phyloP scores from a whole-genome alignment of 2,797 vertebrate genomes.

The Pristis pectinata region DNA sequence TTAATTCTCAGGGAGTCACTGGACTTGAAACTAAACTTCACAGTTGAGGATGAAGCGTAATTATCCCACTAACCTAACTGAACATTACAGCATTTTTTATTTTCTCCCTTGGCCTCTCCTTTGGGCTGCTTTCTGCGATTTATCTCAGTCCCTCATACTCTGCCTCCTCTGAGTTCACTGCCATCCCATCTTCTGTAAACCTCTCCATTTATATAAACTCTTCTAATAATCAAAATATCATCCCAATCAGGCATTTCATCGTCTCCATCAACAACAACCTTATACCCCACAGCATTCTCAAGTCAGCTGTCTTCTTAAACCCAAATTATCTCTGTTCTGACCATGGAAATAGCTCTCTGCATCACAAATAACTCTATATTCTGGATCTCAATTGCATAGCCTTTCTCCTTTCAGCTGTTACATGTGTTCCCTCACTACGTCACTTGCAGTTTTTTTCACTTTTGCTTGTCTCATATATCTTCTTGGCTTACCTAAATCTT shows the following conservation, averaged over 20 bases:
- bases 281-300: background rate
- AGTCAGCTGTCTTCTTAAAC: background rate
- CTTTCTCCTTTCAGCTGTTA: background rate
- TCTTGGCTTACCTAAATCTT: background rate
- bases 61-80: no score
- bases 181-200: background rate
- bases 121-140: background rate
- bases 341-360: background rate
- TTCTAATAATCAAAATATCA: background rate
- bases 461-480: background rate
- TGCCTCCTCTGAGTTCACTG: background rate
- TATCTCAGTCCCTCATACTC: background rate
- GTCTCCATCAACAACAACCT: background rate
- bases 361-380: background rate
- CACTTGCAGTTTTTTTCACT: background rate
- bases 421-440: background rate
- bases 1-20: no score
- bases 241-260: background rate
- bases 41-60: no score
- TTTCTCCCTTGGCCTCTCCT: background rate
- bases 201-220: background rate
- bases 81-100: background rate
- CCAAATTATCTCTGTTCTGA: background rate
- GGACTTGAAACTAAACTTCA: no score
- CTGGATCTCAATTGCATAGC: background rate